Percentiles rank a stretch among this genome's conserved stretches.
Evolutionary conservation across 1,140 invertebrate species (phyloP).

Genomic region (Trichonephila inaurata): DNA sequence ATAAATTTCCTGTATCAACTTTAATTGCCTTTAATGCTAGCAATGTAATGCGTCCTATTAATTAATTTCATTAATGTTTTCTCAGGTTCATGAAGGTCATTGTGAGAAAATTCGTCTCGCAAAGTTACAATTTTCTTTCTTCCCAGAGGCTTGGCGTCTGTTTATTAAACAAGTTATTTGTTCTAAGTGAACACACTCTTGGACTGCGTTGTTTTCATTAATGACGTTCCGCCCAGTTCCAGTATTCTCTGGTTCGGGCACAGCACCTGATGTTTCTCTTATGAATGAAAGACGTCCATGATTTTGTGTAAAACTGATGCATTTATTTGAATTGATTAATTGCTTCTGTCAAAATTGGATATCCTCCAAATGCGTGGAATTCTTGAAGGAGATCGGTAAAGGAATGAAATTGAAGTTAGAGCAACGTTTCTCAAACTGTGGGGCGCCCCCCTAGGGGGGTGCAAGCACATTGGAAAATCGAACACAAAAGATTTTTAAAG

Average conservation of each 20-base stretch:
- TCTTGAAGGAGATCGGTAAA: too few species aligned
- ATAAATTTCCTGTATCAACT: background rate
- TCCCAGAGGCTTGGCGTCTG: background rate
- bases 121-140: conserved; percentile 12
- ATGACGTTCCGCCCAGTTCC: background rate
- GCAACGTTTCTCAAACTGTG: too few species aligned
- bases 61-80: conserved; percentile 15
- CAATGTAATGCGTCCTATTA: background rate
- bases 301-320: too few species aligned
- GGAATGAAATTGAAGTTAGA: too few species aligned
- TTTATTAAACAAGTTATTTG: conserved; percentile 30
- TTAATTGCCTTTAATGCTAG: conserved; percentile 16
- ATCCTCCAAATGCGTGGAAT: too few species aligned
- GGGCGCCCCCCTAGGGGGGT: too few species aligned
- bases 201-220: background rate
- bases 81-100: conserved; percentile 14
- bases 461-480: too few species aligned
- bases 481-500: too few species aligned
- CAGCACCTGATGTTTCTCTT: background rate
- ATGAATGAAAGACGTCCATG: background rate
- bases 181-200: background rate
- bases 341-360: too few species aligned
- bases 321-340: too few species aligned
- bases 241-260: background rate
- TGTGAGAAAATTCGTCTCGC: background rate